Percentiles rank a stretch among this genome's conserved stretches.
phyloP scores from a whole-genome alignment of 2,888 invertebrate genomes.

The Heliconius aoede region DNA sequence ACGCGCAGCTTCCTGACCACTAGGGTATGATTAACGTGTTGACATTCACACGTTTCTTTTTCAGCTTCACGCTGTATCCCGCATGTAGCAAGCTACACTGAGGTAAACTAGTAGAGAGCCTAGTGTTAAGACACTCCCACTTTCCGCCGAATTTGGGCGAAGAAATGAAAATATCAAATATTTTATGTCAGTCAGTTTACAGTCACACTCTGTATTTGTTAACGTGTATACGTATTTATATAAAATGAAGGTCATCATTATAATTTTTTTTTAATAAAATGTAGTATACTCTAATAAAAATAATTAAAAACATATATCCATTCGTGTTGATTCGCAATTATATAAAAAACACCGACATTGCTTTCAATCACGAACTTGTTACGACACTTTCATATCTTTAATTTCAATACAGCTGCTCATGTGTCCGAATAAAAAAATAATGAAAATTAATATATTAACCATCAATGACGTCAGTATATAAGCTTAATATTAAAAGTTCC shows the following conservation, averaged over 20 bases:
- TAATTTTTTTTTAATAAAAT: background rate
- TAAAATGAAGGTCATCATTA: background rate
- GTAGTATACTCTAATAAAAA: background rate
- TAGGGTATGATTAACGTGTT: background rate
- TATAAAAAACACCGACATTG: constrained; percentile 5
- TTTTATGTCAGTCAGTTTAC: no score
- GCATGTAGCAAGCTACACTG: no score
- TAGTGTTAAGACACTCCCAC: no score
- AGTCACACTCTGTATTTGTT: no score
- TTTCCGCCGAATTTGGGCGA: no score
- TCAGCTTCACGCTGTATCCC: no score
- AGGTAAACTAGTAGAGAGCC: no score
- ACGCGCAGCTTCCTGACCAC: constrained; percentile 46
- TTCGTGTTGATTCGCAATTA: background rate
- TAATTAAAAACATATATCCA: background rate
- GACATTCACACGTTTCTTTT: background rate
- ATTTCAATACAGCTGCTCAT: background rate
- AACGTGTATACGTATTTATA: no score
- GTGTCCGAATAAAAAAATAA: background rate
- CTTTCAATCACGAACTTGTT: constrained; percentile 18
- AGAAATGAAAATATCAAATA: no score
- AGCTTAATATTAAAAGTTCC: background rate
- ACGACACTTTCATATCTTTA: background rate
- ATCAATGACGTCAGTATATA: background rate
- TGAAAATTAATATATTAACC: background rate